Evolutionary conservation across 1,140 invertebrate species (phyloP).

Genomic region (Paralvinella palmiformis): DNA sequence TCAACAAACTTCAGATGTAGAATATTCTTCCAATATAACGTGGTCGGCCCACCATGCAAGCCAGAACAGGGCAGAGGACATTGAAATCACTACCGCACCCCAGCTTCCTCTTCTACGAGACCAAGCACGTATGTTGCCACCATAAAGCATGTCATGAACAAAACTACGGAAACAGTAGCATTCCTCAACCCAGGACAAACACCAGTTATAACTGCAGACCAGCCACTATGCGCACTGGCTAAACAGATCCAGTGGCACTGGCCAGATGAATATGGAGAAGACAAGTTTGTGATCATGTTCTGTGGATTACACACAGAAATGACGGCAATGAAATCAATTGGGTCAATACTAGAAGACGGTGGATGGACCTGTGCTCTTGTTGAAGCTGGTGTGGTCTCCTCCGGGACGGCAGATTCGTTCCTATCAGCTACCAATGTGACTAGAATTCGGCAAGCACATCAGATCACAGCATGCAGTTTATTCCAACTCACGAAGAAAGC

Average conservation of each 20-base stretch:
- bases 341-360: slow-evolving; percentile 19
- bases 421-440: slow-evolving; percentile 21
- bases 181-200: slow-evolving; percentile 22
- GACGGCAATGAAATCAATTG: slow-evolving; percentile 7
- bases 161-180: slow-evolving; percentile 12
- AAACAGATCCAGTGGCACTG: slow-evolving; percentile 27
- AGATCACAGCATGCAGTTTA: slow-evolving; percentile 18
- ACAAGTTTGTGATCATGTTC: too few species aligned
- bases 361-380: too few species aligned
- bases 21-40: background rate
- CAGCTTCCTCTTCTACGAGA: slow-evolving; percentile 21
- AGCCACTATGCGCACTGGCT: slow-evolving; percentile 24
- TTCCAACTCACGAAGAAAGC: slow-evolving; percentile 17
- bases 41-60: background rate
- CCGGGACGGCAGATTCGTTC: slow-evolving; percentile 14
- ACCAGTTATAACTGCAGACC: too few species aligned
- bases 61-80: background rate
- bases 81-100: slow-evolving; percentile 2
- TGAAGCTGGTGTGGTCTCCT: slow-evolving; percentile 12
- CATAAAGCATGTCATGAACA: slow-evolving; percentile 22
- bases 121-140: slow-evolving; percentile 15
- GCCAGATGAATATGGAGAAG: too few species aligned
- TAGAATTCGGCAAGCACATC: slow-evolving; percentile 18
- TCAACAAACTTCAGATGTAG: background rate
- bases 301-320: slow-evolving; percentile 12